Base-by-base conservation (phyloP, 2,888 invertebrate genomes). In the Apodemia zela region DNA sequence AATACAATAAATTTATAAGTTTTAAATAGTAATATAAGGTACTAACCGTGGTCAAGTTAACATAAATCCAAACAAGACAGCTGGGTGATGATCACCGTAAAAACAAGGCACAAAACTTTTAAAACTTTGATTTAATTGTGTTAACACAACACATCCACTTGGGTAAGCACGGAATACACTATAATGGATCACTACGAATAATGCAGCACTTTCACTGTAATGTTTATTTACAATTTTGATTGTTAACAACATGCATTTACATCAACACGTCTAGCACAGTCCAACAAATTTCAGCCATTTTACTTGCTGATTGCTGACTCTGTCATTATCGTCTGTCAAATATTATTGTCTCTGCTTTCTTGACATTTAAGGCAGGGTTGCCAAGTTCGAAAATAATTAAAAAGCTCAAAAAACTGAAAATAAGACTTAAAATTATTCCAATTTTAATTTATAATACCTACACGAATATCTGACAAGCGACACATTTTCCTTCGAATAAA, bases 51-150 rank as follows among this genome's bases (percentile, higher is more conserved):
- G 73, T 81, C 81, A 85, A 85, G 82, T 82, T 82, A 82, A 85
- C 90, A 90, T 90, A 89, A 87, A 90, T 89, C 90, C 90, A 87
- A 89, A 84, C 85, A 77, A 81, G 76, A 79, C 75, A 76, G 76
- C 81, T 80, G 79, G 73, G 72, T 73, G 75, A 80, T 78, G 79
- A 78, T 84, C 82, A 82, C 79, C 76, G 75, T 73, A 79, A 87
- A 88, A 89, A 90, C 89, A 89, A 84, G 82, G 72, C 84, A 86
- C 85, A 85, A 84, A 86, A 89, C 88, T 89, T 84, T 77, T 79
- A 81, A 88, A 86, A 84, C 73, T 80, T 78, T 78, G 70, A 71
- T 66, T 59, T 67, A 65, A 65, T 64, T 54, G 64, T 73, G 71
- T 76, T 77, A 73, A 73, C 79, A 80, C 80, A 80, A 77, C 65